Conservation (phyloP, 2,797 vertebrate genomes). For the Molossus alvarezi region DNA sequence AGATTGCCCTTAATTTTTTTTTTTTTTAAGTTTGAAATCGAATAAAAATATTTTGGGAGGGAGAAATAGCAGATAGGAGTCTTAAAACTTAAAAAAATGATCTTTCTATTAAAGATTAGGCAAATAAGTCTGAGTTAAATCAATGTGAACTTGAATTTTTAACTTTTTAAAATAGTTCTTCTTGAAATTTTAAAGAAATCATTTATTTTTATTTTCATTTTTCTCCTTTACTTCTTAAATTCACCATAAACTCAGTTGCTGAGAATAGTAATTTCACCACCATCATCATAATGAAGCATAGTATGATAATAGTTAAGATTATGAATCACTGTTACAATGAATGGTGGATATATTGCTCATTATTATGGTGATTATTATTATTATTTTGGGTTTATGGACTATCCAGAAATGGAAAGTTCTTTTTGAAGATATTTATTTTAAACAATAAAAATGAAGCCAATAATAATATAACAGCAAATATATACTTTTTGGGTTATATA, state of each 20-base stretch:
- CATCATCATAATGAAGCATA: constrained; percentile 74
- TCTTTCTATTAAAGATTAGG: background rate
- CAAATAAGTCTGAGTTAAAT: background rate
- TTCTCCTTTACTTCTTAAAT: constrained; percentile 47
- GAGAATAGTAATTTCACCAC: constrained; percentile 71
- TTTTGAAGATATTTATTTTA: constrained; percentile 61
- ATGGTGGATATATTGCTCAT: constrained; percentile 76
- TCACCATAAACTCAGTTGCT: constrained; percentile 43
- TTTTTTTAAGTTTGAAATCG: background rate
- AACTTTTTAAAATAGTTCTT: constrained; percentile 51
- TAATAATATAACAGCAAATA: constrained; percentile 19
- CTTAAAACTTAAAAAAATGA: background rate
- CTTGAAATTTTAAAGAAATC: background rate
- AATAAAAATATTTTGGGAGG: background rate
- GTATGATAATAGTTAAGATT: constrained; percentile 74
- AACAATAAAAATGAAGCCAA: constrained; percentile 57
- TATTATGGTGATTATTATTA: constrained; percentile 70
- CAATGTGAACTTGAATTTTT: background rate
- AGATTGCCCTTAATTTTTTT: background rate
- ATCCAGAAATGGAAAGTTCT: constrained; percentile 69
- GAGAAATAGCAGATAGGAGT: background rate
- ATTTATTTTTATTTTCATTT: constrained; percentile 25
- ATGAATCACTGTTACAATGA: constrained; percentile 76
- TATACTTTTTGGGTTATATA: background rate
- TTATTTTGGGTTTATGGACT: constrained; percentile 74